phyloP scores from a whole-genome alignment of 2,797 vertebrate genomes.

The Serranus cabrilla region DNA sequence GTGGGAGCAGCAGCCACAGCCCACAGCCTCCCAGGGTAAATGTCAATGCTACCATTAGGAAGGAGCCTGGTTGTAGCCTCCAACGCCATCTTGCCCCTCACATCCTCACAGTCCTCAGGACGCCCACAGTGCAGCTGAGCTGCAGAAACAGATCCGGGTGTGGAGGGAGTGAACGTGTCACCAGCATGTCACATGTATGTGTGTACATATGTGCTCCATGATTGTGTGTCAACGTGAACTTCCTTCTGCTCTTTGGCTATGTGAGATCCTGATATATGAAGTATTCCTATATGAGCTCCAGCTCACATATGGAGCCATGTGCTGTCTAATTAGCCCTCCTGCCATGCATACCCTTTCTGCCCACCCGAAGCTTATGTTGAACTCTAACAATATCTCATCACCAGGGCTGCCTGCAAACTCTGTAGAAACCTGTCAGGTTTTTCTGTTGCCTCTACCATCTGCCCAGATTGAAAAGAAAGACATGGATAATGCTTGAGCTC shows the following conservation, averaged over 20 bases:
- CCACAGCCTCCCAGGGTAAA: conserved; percentile 78
- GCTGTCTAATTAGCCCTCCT: conserved; percentile 64
- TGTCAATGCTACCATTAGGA: conserved; percentile 78
- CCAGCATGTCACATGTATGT: conserved; percentile 25
- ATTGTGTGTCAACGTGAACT: neutral
- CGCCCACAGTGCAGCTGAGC: conserved; percentile 78
- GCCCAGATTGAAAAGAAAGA: conserved; percentile 13
- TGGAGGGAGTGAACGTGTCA: conserved; percentile 44
- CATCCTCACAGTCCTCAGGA: conserved; percentile 52
- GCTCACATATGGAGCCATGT: conserved; percentile 17
- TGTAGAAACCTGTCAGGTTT: conserved; percentile 8
- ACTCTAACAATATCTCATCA: conserved; percentile 22
- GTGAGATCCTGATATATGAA: conserved; percentile 7
- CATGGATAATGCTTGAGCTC: neutral
- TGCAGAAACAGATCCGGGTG: conserved; percentile 58
- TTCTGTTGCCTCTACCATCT: neutral
- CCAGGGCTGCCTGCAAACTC: conserved; percentile 12
- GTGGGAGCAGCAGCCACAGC: conserved; percentile 66
- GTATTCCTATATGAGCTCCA: conserved; percentile 23
- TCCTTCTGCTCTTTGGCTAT: conserved; percentile 38
- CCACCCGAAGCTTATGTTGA: conserved; percentile 27
- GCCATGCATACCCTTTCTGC: conserved; percentile 33
- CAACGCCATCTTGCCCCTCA: conserved; percentile 64
- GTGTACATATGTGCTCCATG: conserved; percentile 14
- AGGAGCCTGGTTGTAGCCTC: conserved; percentile 63